Conservation (phyloP, 2,113 vertebrate genomes). For the Nyctereutes procyonoides region DNA sequence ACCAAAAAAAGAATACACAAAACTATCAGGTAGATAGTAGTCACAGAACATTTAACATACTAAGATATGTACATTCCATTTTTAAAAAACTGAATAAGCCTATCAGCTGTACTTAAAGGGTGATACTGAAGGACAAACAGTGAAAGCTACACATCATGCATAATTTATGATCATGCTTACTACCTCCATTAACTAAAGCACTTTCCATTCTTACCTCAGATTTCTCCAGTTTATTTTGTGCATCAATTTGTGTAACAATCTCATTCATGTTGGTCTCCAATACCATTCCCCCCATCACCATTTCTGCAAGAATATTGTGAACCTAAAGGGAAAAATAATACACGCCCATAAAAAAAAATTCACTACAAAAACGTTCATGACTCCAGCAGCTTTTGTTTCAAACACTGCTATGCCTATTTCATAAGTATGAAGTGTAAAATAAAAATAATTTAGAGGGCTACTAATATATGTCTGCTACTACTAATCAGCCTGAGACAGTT, state of each 20-base stretch:
- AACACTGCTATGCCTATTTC: neutral
- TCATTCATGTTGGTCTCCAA: constrained; percentile 99
- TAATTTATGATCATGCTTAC: constrained; percentile 83
- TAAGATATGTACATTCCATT: neutral
- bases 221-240: constrained; percentile 99
- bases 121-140: constrained; percentile 66
- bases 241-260: constrained; percentile 98
- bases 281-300: constrained; percentile 99
- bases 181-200: constrained; percentile 30
- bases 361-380: constrained; percentile 24
- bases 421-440: neutral
- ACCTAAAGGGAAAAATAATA: constrained; percentile 88
- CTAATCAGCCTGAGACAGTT: neutral
- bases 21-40: neutral
- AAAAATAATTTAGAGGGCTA: constrained; percentile 20
- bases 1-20: constrained; percentile 60
- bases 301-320: constrained; percentile 99
- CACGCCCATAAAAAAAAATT: neutral
- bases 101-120: constrained; percentile 43
- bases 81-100: constrained; percentile 53
- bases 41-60: constrained; percentile 54
- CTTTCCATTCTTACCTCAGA: constrained; percentile 94
- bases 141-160: constrained; percentile 59
- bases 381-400: constrained; percentile 25
- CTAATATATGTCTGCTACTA: neutral